Base-by-base conservation (phyloP, 2,797 vertebrate species). In the Enteromius fasciolatus region DNA sequence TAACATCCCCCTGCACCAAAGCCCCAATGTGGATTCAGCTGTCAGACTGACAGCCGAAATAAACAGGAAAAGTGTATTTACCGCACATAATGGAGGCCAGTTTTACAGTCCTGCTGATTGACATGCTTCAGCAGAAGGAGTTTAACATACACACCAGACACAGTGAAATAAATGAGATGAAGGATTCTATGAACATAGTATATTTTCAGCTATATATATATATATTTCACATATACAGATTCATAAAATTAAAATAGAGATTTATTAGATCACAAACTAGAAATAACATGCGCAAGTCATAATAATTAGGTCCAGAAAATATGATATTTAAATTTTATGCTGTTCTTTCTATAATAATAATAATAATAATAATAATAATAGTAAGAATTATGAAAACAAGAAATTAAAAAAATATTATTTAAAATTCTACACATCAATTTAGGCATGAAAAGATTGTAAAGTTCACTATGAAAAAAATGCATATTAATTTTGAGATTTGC, bases 21-120 rank as follows among this genome's bases (percentile, higher is more conserved):
- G 87, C 90, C 89, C 87, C 75, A 79, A 86, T 64, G 78, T 85
- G 75, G 87, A 86, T 36, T 52, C 59, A 64, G 88, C 80, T 86
- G 88, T 84, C 89, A 76, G 88, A 87, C 85, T 83, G 88, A 90
- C 80, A 88, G 87, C 87, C 66, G 83, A 87, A 91, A 85, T 92
- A 94, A 95, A 94, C 92, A 94, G 92, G 91, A 94, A 93, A 89
- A 85, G 85, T 87, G 88, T 89, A 91, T 93, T 92, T 91, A 88
- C 83, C 78, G 61, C 70, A 61, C 84, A 76, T 89, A 86, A 90
- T 85, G 70, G 36, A 77, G 80, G 31, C 52, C 84, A 41, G 81
- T 82, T 74, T 64, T 64, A 68, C 33, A 39, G 79, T 70, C 73
- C 81, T 81, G 89, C 78, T 92, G 92, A 93, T 87, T 86, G 91